A percentile compares a stretch with the other conserved stretches of the same genome.
These are phyloP conservation scores for Elysia crispata DNA, from an alignment of 2,888 invertebrate species.

Conservation along the genomic window DNA sequence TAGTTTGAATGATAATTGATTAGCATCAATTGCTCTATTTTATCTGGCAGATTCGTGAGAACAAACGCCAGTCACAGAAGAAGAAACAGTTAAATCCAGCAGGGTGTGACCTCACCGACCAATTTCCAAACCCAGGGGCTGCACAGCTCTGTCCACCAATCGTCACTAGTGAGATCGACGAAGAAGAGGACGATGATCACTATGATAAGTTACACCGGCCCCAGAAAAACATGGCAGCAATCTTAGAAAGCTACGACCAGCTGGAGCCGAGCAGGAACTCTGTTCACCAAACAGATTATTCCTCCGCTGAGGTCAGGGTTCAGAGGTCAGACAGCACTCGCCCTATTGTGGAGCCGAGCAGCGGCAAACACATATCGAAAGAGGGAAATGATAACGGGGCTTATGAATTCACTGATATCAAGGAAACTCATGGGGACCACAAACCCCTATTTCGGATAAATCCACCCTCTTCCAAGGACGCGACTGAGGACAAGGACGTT, in stretches of 20 bases:
- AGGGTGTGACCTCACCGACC: too few species aligned
- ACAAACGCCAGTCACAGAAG: too few species aligned
- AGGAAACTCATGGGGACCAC: too few species aligned
- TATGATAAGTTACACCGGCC: constrained; percentile 1
- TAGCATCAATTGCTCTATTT: too few species aligned
- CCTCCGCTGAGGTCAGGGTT: not conserved
- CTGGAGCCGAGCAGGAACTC: not conserved
- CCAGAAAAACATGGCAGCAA: not conserved
- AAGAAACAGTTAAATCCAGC: too few species aligned
- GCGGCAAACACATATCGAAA: not conserved
- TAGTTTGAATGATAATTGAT: too few species aligned
- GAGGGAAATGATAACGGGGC: not conserved
- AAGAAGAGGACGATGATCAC: not conserved
- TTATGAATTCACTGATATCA: constrained; percentile 14
- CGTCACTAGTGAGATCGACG: too few species aligned
- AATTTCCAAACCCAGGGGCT: too few species aligned
- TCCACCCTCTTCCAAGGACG: too few species aligned
- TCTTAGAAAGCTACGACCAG: constrained; percentile 30
- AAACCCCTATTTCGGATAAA: not conserved
- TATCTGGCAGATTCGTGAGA: too few species aligned
- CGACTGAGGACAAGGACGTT: not conserved
- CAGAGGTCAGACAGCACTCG: not conserved
- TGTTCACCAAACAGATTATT: not conserved
- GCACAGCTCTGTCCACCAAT: too few species aligned
- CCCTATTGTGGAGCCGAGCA: not conserved